A percentile compares a stretch with the other conserved stretches of the same genome.
Evolutionary conservation across 2,888 invertebrate genomes (phyloP).

Genomic region (Noctua pronuba): DNA sequence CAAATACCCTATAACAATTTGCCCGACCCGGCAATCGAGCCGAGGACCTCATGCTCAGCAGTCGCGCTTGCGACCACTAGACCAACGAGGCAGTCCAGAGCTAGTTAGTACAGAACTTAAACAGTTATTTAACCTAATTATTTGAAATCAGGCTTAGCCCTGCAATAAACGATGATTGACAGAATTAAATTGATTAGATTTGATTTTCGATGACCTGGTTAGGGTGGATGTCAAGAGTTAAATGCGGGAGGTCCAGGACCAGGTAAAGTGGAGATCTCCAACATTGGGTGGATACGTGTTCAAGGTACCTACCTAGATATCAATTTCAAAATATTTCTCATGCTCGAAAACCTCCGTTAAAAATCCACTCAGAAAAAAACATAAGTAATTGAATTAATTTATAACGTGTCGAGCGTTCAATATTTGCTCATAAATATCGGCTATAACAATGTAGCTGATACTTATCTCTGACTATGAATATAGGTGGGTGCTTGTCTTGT

Average conservation of each 20-base stretch:
- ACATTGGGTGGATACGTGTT: not conserved
- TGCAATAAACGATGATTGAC: not conserved
- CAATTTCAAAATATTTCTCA: not conserved
- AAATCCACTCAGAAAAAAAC: not conserved
- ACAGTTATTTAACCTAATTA: not conserved
- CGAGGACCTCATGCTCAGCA: too few relatives aligned
- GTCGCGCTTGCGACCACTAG: too few relatives aligned
- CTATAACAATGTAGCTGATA: slow-evolving; percentile 46
- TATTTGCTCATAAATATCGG: slow-evolving; percentile 45
- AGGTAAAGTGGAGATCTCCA: not conserved
- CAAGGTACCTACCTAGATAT: not conserved
- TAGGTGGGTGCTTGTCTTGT: slow-evolving; percentile 21
- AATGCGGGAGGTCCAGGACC: too few relatives aligned
- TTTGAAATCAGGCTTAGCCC: not conserved
- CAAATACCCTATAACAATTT: too few relatives aligned
- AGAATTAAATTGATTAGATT: too few relatives aligned
- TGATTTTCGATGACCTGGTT: not conserved
- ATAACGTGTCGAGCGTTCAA: slow-evolving; percentile 22
- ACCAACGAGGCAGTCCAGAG: too few relatives aligned
- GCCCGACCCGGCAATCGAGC: too few relatives aligned
- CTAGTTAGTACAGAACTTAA: not conserved
- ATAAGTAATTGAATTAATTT: slow-evolving; percentile 7
- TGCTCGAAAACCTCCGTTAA: not conserved
- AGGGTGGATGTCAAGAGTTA: too few relatives aligned
- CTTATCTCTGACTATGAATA: slow-evolving; percentile 24